Percentiles rank a stretch among this genome's conserved stretches.
Evolutionary conservation across 2,888 invertebrate genomes (phyloP).

Genomic region (Cephus spinipes): DNA sequence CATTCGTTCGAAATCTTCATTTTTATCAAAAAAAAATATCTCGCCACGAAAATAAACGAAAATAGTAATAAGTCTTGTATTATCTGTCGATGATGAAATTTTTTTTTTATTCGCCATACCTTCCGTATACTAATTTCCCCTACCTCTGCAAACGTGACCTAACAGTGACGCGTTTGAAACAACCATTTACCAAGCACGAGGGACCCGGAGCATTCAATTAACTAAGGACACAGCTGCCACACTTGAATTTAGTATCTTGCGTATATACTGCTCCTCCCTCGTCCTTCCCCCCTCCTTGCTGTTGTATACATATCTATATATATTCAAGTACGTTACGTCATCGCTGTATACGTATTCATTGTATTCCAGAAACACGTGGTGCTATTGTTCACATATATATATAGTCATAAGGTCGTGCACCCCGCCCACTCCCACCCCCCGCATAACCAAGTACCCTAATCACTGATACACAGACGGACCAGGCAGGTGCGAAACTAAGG

Average conservation of each 20-base stretch:
- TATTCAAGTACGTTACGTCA: background rate
- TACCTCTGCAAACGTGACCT: background rate
- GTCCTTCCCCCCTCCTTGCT: background rate
- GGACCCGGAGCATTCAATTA: background rate
- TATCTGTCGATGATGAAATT: background rate
- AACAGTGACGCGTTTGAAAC: background rate
- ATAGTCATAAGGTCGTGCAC: background rate
- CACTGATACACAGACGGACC: background rate
- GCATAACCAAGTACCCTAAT: background rate
- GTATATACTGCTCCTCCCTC: background rate
- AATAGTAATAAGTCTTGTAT: background rate
- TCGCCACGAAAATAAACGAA: too few species aligned
- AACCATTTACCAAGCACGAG: background rate
- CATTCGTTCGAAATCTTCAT: too few species aligned
- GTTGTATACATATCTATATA: background rate
- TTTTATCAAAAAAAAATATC: too few species aligned
- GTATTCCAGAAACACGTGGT: background rate
- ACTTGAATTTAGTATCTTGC: background rate
- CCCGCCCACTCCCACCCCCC: background rate
- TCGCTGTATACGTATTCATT: background rate
- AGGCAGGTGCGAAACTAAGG: conserved; percentile 39
- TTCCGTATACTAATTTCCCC: background rate
- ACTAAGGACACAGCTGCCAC: background rate
- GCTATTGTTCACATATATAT: background rate
- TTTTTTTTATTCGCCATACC: background rate